Evolutionary conservation across 2,888 invertebrate species (phyloP).

Genomic region (Busseola fusca): DNA sequence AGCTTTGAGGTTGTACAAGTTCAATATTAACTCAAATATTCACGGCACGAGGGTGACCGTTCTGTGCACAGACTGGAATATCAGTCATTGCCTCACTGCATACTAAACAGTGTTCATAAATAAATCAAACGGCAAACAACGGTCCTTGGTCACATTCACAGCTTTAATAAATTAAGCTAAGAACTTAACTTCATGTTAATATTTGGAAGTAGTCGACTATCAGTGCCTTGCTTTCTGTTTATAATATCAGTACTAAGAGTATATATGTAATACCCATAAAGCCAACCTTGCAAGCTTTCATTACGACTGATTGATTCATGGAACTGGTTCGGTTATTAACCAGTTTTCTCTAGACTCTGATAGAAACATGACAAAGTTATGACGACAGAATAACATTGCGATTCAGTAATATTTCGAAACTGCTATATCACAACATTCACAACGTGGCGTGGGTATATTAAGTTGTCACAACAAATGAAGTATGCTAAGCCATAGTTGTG

Average conservation of each 20-base stretch:
- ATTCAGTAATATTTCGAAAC: slow-evolving; percentile 57
- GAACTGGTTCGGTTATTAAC: slow-evolving; percentile 67
- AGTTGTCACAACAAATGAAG: slow-evolving; percentile 42
- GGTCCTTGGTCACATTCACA: slow-evolving; percentile 55
- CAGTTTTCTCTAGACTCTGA: slow-evolving; percentile 66
- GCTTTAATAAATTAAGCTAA: slow-evolving; percentile 24
- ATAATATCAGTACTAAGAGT: slow-evolving; percentile 27
- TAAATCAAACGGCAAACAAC: slow-evolving; percentile 59
- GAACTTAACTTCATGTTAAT: slow-evolving; percentile 15
- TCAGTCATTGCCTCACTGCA: slow-evolving; percentile 73
- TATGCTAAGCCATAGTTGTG: slow-evolving; percentile 47
- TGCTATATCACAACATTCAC: slow-evolving; percentile 46
- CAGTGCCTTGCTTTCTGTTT: slow-evolving; percentile 10
- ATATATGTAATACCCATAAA: slow-evolving; percentile 43
- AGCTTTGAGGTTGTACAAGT: slow-evolving; percentile 47
- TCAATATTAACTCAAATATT: slow-evolving; percentile 66
- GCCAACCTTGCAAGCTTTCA: slow-evolving; percentile 67
- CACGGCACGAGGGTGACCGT: slow-evolving; percentile 79
- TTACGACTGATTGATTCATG: slow-evolving; percentile 62
- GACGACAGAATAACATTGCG: slow-evolving; percentile 65
- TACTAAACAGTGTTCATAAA: slow-evolving; percentile 71
- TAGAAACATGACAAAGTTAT: slow-evolving; percentile 67
- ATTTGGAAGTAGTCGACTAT: slow-evolving; percentile 1
- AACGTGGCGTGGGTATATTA: slow-evolving; percentile 41
- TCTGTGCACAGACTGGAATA: slow-evolving; percentile 80